phyloP scores from a whole-genome alignment of 2,888 invertebrate species.

The Drosophila macrospina region DNA sequence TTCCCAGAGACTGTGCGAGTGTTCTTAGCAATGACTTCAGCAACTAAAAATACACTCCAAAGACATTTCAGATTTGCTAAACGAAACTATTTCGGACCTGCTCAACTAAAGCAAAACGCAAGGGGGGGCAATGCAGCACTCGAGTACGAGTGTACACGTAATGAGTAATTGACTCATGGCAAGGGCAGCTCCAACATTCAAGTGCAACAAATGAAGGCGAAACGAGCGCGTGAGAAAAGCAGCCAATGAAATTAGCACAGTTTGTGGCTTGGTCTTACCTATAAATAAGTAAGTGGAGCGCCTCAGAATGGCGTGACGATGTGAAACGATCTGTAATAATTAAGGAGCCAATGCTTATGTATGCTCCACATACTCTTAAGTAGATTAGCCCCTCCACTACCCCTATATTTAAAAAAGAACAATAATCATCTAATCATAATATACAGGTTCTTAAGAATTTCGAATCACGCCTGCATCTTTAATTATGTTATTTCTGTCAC shows the following conservation, averaged over 20 bases:
- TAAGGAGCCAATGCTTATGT: slow-evolving; percentile 14
- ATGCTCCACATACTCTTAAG: background rate
- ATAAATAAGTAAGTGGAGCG: slow-evolving; percentile 58
- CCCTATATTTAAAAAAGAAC: background rate
- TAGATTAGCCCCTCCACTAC: background rate
- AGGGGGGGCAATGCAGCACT: slow-evolving; percentile 6
- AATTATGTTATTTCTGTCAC: background rate
- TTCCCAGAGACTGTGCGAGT: slow-evolving; percentile 13
- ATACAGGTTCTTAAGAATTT: background rate
- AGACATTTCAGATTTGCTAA: slow-evolving; percentile 56
- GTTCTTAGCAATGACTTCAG: slow-evolving; percentile 66
- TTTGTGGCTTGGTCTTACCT: slow-evolving; percentile 41
- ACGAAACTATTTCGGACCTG: slow-evolving; percentile 53
- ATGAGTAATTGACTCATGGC: slow-evolving; percentile 71
- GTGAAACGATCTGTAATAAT: slow-evolving; percentile 42
- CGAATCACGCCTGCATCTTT: background rate
- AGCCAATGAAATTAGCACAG: slow-evolving; percentile 53
- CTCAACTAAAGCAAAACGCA: slow-evolving; percentile 2
- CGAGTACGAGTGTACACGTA: slow-evolving; percentile 10
- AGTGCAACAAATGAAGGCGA: slow-evolving; percentile 64
- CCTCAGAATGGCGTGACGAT: slow-evolving; percentile 37
- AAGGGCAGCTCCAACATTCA: slow-evolving; percentile 66
- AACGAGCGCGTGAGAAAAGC: slow-evolving; percentile 78
- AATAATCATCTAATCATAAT: background rate
- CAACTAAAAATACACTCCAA: slow-evolving; percentile 65